These are phyloP conservation scores for Scaptodrosophila latifasciaeformis DNA, from an alignment of 2,888 invertebrate genomes.

Conservation along the genomic window DNA sequence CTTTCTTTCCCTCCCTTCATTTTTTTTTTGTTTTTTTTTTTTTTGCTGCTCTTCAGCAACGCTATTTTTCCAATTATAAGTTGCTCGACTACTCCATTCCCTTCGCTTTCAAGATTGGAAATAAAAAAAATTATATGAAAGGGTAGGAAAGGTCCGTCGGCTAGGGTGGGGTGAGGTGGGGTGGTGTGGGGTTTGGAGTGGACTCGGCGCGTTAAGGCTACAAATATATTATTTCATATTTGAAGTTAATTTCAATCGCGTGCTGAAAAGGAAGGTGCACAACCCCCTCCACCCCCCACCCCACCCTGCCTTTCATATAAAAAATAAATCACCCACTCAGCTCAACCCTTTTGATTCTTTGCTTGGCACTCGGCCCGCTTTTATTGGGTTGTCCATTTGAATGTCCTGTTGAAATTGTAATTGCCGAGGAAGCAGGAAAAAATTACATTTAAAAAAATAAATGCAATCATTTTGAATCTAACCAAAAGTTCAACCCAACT, in stretches of 20 bases:
- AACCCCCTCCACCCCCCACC: constrained; percentile 13
- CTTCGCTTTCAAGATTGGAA: neutral
- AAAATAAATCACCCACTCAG: too few species aligned
- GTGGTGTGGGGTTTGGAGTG: constrained; percentile 3
- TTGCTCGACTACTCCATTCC: constrained; percentile 46
- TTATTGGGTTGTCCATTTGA: constrained; percentile 12
- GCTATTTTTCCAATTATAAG: constrained; percentile 66
- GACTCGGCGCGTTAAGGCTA: constrained; percentile 53
- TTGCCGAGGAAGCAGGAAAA: too few species aligned
- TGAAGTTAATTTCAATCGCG: constrained; percentile 75
- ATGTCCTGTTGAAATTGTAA: constrained; percentile 56
- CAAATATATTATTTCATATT: constrained; percentile 69
- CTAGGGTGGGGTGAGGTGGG: too few species aligned
- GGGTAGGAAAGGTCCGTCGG: too few species aligned
- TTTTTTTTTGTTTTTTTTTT: constrained; percentile 52
- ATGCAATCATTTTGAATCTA: too few species aligned
- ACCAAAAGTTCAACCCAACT: too few species aligned
- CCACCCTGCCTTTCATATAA: constrained; percentile 3
- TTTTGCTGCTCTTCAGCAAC: constrained; percentile 46
- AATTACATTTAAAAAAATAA: too few species aligned
- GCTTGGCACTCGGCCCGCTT: constrained; percentile 4
- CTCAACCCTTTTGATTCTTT: constrained; percentile 19
- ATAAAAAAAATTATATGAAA: too few species aligned
- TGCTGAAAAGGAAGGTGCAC: constrained; percentile 55
- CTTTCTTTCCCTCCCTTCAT: too few species aligned